Evolutionary conservation across 1,140 invertebrate species (phyloP).

Genomic region (Nixonia krombeini): DNA sequence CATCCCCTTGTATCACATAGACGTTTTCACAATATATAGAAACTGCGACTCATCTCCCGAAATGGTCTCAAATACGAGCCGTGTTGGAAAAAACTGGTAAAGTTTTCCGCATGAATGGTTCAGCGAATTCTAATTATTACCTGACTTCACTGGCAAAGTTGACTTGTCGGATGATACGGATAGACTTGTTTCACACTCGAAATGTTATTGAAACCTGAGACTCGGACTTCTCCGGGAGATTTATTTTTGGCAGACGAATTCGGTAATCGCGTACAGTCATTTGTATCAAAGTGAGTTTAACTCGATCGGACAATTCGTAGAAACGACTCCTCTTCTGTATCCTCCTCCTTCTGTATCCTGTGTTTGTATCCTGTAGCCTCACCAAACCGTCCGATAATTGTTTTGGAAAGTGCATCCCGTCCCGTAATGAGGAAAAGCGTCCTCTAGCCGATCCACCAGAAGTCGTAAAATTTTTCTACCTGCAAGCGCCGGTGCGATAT

Average conservation of each 20-base stretch:
- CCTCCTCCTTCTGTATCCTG: too few relatives aligned
- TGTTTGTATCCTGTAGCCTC: too few relatives aligned
- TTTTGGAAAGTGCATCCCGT: too few relatives aligned
- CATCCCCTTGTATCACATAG: too few relatives aligned
- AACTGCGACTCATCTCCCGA: too few relatives aligned
- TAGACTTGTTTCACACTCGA: constrained; percentile 34
- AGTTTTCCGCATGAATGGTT: constrained; percentile 52
- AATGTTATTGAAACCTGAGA: constrained; percentile 35
- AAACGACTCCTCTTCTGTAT: not conserved
- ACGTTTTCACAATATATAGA: too few relatives aligned
- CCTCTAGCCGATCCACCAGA: not conserved
- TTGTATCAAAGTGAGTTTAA: constrained; percentile 2
- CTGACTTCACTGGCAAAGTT: constrained; percentile 14
- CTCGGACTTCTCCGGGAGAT: constrained; percentile 9
- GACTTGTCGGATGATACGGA: constrained; percentile 24
- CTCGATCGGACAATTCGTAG: constrained; percentile 9
- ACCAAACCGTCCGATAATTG: too few relatives aligned
- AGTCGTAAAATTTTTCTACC: not conserved
- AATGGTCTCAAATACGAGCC: too few relatives aligned
- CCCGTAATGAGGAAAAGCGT: not conserved
- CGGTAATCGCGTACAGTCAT: too few relatives aligned
- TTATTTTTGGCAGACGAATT: constrained; percentile 20
- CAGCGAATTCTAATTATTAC: constrained; percentile 57
- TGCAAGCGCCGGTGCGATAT: constrained; percentile 2
- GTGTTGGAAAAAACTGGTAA: constrained; percentile 38